Evolutionary conservation across 2,888 invertebrate genomes (phyloP).

Genomic region (Pseudolycoriella hygida): DNA sequence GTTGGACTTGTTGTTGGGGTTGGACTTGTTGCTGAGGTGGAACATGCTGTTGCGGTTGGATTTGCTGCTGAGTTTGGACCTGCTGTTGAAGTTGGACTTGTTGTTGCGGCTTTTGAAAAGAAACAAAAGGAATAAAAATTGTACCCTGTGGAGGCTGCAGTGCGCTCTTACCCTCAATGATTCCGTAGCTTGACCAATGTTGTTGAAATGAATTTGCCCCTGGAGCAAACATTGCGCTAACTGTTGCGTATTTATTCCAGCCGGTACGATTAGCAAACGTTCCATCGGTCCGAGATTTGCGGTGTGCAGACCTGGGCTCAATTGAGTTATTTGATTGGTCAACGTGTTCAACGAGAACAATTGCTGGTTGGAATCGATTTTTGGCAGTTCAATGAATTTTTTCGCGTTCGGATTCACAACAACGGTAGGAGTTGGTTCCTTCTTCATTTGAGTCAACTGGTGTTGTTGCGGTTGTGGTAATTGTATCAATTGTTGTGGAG

Average conservation of each 20-base stretch:
- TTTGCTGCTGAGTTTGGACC: not conserved
- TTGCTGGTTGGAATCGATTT: conserved; percentile 27
- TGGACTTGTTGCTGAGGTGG: not conserved
- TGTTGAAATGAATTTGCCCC: conserved; percentile 29
- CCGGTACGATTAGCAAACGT: conserved; percentile 26
- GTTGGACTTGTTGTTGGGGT: conserved; percentile 8
- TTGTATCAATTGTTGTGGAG: conserved; percentile 4
- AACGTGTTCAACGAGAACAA: conserved; percentile 27
- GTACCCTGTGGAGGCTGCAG: not conserved
- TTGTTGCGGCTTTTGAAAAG: too few species aligned
- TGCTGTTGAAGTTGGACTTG: not conserved
- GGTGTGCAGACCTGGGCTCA: conserved; percentile 26
- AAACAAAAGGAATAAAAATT: too few species aligned
- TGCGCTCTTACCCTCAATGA: not conserved
- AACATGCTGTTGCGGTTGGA: not conserved
- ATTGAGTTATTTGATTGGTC: conserved; percentile 29
- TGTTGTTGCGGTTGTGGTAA: conserved; percentile 8
- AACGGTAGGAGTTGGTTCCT: conserved; percentile 10
- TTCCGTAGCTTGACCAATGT: conserved; percentile 19
- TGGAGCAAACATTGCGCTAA: conserved; percentile 26
- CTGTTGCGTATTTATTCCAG: conserved; percentile 29
- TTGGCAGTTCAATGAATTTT: conserved; percentile 20
- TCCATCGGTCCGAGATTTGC: conserved; percentile 28
- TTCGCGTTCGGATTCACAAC: conserved; percentile 9
- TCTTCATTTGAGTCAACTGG: conserved; percentile 9